A percentile compares a stretch with the other conserved stretches of the same genome.
Evolutionary conservation across 1,140 invertebrate genomes (phyloP).

Genomic region (Conopomorpha cramerella): DNA sequence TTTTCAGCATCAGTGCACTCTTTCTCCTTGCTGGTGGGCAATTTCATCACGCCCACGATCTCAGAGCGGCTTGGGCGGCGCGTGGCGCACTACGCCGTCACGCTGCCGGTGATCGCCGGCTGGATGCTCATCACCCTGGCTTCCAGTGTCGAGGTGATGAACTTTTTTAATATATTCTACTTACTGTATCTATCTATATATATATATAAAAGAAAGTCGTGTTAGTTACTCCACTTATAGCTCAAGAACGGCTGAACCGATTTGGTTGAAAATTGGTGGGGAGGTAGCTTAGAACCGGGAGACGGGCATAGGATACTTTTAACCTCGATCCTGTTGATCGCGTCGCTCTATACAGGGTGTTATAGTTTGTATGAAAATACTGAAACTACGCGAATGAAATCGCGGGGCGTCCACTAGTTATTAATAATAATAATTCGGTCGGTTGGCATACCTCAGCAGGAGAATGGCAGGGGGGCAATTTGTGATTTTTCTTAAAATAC

Average conservation of each 20-base stretch:
- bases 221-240: too few species aligned
- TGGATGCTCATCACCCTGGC: constrained; percentile 9
- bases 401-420: background rate
- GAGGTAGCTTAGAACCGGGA: too few species aligned
- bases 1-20: background rate
- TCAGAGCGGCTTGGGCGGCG: constrained; percentile 16
- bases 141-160: constrained; percentile 4
- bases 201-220: background rate
- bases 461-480: too few species aligned
- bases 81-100: constrained; percentile 12
- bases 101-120: constrained; percentile 9
- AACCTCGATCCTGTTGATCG: background rate
- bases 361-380: background rate
- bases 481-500: background rate
- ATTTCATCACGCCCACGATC: constrained; percentile 11
- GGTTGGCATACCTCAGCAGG: too few species aligned
- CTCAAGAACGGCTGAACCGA: too few species aligned
- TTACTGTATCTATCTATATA: background rate
- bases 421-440: background rate
- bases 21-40: background rate
- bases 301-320: too few species aligned
- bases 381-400: background rate
- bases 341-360: background rate
- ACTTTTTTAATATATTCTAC: background rate
- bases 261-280: too few species aligned